phyloP scores from a whole-genome alignment of 2,888 invertebrate species.

The Dione vanillae region DNA sequence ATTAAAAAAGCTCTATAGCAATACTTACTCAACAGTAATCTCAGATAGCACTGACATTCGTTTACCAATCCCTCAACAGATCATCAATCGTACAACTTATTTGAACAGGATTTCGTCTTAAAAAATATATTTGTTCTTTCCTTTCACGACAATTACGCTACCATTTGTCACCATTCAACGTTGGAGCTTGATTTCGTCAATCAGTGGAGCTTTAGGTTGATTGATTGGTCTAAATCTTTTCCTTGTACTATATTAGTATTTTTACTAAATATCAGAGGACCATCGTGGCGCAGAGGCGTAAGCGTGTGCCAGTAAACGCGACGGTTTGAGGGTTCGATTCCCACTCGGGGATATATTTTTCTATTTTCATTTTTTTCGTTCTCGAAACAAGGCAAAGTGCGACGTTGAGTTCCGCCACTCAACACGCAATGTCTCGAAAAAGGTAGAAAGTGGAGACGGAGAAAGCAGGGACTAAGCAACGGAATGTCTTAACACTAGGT shows the following conservation, averaged over 20 bases:
- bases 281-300: no score
- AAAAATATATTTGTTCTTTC: slow-evolving; percentile 64
- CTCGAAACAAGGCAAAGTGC: no score
- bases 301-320: no score
- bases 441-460: no score
- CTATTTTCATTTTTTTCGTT: no score
- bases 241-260: slow-evolving; percentile 49
- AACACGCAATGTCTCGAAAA: no score
- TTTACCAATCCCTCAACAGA: slow-evolving; percentile 66
- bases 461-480: no score
- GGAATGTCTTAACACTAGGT: no score
- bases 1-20: not conserved
- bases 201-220: slow-evolving; percentile 67
- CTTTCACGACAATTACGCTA: slow-evolving; percentile 74
- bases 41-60: slow-evolving; percentile 58
- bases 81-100: slow-evolving; percentile 77
- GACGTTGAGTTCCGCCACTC: no score
- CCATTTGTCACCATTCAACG: slow-evolving; percentile 76
- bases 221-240: slow-evolving; percentile 68
- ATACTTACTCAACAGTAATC: slow-evolving; percentile 55
- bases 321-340: no score
- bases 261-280: no score
- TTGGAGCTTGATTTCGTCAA: slow-evolving; percentile 70
- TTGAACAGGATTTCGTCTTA: slow-evolving; percentile 62
- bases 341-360: no score